Conservation (phyloP, 64 coral and sea anemone species). For the Trachythela sp. region DNA sequence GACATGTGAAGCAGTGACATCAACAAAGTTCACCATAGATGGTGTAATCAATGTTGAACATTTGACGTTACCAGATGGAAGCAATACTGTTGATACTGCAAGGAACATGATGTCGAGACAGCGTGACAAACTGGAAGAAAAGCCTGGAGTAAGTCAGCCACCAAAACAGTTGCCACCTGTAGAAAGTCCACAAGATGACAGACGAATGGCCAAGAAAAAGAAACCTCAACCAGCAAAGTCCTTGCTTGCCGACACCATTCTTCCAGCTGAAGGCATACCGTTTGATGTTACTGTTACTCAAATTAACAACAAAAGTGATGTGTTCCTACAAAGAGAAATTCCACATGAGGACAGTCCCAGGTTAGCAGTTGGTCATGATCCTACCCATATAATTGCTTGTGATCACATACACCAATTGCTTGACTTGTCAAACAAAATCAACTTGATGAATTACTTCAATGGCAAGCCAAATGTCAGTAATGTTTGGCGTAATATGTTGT, state of each 20-base stretch:
- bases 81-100: not conserved
- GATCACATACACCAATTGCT: not conserved
- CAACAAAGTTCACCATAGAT: not conserved
- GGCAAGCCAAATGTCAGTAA: not conserved
- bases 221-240: not conserved
- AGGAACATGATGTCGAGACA: not conserved
- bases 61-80: not conserved
- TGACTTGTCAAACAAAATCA: not conserved
- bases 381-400: not conserved
- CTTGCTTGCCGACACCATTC: not conserved
- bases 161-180: not conserved
- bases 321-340: not conserved
- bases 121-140: not conserved
- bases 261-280: not conserved
- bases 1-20: not conserved
- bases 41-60: not conserved
- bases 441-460: not conserved
- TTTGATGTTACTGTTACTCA: constrained; percentile 8
- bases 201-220: not conserved
- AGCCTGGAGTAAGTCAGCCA: not conserved
- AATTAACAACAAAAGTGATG: not conserved
- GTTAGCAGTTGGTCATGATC: not conserved
- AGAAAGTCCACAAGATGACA: not conserved
- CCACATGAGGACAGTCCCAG: not conserved
- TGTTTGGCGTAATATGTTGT: not conserved